Evolutionary conservation across 2,113 vertebrate genomes (phyloP).

Genomic region (Ailuropoda melanoleuca): DNA sequence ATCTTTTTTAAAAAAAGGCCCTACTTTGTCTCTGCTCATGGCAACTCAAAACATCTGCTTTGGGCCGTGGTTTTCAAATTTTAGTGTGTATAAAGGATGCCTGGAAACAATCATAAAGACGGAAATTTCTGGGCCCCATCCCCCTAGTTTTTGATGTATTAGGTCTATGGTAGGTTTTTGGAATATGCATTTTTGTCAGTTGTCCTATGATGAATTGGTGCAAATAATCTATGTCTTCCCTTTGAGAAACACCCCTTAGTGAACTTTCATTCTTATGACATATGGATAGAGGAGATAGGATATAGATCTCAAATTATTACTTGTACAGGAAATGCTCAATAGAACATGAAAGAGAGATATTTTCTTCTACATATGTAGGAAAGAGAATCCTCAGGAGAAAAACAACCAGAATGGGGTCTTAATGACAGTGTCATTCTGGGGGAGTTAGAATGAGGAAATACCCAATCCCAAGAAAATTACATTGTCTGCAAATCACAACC

Average conservation of each 20-base stretch:
- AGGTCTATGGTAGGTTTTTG: neutral
- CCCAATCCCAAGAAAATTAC: neutral
- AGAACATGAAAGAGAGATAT: neutral
- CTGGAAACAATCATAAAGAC: neutral
- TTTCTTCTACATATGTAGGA: neutral
- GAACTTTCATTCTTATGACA: neutral
- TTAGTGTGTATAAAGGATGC: neutral
- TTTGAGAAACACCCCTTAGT: neutral
- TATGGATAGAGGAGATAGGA: neutral
- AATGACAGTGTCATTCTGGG: neutral
- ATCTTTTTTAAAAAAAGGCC: neutral
- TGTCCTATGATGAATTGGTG: neutral
- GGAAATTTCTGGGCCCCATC: neutral
- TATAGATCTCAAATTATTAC: neutral
- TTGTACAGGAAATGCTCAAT: neutral
- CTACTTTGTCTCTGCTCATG: neutral
- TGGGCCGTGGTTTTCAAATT: neutral
- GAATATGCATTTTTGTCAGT: neutral
- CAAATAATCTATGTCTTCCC: neutral
- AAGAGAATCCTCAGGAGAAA: neutral
- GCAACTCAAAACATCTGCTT: neutral
- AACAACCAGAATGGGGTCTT: neutral
- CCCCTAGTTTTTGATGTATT: neutral
- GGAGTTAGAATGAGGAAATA: neutral
- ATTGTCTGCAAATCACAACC: neutral